These are phyloP conservation scores for Yponomeuta evonymella DNA, from an alignment of 2,888 invertebrate genomes.

Conservation along the genomic window DNA sequence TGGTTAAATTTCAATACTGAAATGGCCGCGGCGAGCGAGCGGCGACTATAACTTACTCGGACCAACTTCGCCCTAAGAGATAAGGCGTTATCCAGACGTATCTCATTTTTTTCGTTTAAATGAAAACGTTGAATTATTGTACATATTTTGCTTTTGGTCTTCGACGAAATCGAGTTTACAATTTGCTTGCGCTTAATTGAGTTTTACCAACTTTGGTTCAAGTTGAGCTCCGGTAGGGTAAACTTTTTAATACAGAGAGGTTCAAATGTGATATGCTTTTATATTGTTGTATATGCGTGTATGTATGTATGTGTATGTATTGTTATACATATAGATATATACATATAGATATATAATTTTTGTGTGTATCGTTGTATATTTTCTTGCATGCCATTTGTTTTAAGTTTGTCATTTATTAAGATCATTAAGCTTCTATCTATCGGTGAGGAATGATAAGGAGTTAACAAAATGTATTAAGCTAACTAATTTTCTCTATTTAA, in stretches of 20 bases:
- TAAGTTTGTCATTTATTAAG: no score
- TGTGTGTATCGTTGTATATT: no score
- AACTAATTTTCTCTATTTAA: no score
- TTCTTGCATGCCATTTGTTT: no score
- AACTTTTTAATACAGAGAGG: not conserved
- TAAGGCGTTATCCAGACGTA: constrained; percentile 22
- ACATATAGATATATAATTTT: no score
- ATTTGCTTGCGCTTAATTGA: constrained; percentile 6
- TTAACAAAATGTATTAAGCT: no score
- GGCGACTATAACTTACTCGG: constrained; percentile 44
- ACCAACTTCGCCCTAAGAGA: constrained; percentile 35
- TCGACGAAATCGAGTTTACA: constrained; percentile 10
- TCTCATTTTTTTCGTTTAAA: constrained; percentile 12
- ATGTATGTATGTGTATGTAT: no score
- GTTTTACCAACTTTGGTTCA: not conserved
- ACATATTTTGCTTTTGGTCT: not conserved
- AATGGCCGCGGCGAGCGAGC: constrained; percentile 46
- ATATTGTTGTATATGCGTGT: no score
- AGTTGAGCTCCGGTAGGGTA: not conserved
- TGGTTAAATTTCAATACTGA: constrained; percentile 70
- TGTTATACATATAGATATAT: no score
- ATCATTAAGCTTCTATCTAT: no score
- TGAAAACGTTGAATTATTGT: constrained; percentile 13
- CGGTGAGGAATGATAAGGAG: no score
- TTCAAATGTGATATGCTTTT: not conserved